Evolutionary conservation across 2,113 vertebrate genomes (phyloP).

Genomic region (Scortum barcoo): DNA sequence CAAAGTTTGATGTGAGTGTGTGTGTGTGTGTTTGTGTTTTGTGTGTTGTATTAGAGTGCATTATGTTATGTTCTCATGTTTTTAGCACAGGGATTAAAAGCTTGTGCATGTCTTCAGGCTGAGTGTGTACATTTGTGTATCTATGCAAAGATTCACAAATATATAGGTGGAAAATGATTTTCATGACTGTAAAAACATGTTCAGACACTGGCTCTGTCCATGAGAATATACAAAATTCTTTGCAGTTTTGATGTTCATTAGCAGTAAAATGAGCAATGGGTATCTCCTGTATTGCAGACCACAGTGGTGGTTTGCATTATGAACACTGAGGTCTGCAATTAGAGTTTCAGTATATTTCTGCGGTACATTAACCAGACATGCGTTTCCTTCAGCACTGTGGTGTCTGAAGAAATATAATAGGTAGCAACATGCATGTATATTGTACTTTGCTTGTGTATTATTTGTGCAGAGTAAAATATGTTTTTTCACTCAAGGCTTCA

Average conservation of each 20-base stretch:
- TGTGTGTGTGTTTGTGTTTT: not conserved
- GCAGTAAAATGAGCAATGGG: not conserved
- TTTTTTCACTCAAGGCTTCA: too few relatives aligned
- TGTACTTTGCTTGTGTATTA: too few relatives aligned
- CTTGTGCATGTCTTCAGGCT: not conserved
- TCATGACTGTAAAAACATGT: not conserved
- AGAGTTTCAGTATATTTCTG: not conserved
- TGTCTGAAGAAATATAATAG: not conserved
- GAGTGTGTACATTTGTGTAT: not conserved
- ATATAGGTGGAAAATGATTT: not conserved
- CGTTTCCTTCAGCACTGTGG: not conserved
- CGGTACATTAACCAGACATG: not conserved
- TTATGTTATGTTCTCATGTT: not conserved
- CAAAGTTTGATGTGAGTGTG: not conserved
- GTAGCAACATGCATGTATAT: not conserved
- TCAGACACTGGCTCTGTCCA: not conserved
- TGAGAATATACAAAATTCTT: not conserved
- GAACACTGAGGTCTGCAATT: not conserved
- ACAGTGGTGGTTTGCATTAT: constrained; percentile 9
- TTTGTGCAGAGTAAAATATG: too few relatives aligned
- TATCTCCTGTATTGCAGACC: not conserved
- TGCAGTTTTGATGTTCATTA: not conserved
- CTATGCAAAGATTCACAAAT: too few relatives aligned
- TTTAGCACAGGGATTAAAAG: not conserved
- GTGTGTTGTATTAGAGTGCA: not conserved